Evolutionary conservation across 2,113 vertebrate genomes (phyloP).

Genomic region (Anolis carolinensis): DNA sequence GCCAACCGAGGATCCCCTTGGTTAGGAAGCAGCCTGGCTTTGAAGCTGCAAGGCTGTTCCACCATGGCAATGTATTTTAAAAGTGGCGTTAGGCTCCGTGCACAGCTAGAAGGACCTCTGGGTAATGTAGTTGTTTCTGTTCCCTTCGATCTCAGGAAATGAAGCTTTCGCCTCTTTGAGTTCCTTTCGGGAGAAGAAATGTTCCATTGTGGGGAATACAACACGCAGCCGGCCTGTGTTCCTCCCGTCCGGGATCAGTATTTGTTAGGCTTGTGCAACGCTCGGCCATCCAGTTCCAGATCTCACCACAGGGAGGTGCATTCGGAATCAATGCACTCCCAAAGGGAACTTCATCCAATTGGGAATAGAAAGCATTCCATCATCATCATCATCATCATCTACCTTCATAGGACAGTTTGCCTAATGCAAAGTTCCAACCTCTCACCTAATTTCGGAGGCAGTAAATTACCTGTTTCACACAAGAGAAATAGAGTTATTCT

Average conservation of each 20-base stretch:
- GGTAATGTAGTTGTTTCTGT: no score
- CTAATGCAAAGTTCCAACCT: no score
- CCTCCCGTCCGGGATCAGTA: rapidly evolving
- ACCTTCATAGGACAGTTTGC: not conserved
- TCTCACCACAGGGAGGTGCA: constrained; percentile 12
- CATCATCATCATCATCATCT: not conserved
- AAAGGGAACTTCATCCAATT: not conserved
- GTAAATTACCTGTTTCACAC: not conserved
- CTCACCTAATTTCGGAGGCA: not conserved
- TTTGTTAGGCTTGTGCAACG: constrained; percentile 3
- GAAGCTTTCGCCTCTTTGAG: constrained; percentile 57
- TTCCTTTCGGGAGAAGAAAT: constrained; percentile 37
- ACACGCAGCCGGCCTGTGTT: rapidly evolving
- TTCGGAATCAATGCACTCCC: not conserved
- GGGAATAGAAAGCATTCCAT: not conserved
- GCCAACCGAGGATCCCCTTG: no score
- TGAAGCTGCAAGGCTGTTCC: no score
- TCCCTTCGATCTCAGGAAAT: constrained; percentile 61
- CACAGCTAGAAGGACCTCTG: no score
- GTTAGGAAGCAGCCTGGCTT: no score
- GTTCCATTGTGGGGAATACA: constrained; percentile 41
- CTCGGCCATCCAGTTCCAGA: not conserved
- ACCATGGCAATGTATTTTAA: no score
- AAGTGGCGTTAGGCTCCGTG: no score
- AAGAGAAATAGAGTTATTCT: not conserved